Base-by-base conservation (phyloP, 2,797 vertebrate genomes). In the Sternarchorhynchus goeldii region DNA sequence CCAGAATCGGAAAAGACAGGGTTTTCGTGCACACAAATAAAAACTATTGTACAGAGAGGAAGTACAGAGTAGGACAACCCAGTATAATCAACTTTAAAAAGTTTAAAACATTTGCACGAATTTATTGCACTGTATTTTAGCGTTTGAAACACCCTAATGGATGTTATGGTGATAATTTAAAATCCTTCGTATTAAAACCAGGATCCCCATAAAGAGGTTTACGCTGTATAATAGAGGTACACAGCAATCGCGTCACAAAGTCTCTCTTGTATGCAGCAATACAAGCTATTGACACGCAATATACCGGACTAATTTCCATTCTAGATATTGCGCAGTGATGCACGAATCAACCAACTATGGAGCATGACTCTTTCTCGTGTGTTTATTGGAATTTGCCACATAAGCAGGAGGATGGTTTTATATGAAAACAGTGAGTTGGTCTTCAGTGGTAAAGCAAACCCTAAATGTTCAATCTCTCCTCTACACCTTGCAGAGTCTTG, bases 401-500 rank as follows among this genome's bases (percentile, higher is more conserved):
- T 66, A 70, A 36, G 71, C 70, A 70, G 29, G 57, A 81, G 56
- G 45, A 77, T 50, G 36, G 56, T 63, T 78, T 78, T 18, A 65
- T 77, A 63, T 72, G 71, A 77, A 77, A 84, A 70, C 62, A 78
- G 75, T 79, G 78, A 75, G 59, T 82, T 76, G 60, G 69, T 73
- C 58, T 76, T 74, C 64, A 50, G 25, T 55, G 21, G 57, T 67
- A 73, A 74, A 73, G 31, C 5, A 20, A 68, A 25, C 5, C 66
- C 25, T 80, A 53, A 69, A 64, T 72, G 65, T 85, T 86, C 82
- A 87, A 86, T 75, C 85, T 83, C 77, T 84, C 86, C 77, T 92
- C 88, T 89, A 89, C 93, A 94, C 93, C 93, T 50, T 94, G 93
- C 92, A 92, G 92, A 93, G 91, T 91, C 87, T 90, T 90, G 89